These are phyloP conservation scores for Scolopax mira DNA, from an alignment of 2,113 vertebrate species.

Conservation along the genomic window DNA sequence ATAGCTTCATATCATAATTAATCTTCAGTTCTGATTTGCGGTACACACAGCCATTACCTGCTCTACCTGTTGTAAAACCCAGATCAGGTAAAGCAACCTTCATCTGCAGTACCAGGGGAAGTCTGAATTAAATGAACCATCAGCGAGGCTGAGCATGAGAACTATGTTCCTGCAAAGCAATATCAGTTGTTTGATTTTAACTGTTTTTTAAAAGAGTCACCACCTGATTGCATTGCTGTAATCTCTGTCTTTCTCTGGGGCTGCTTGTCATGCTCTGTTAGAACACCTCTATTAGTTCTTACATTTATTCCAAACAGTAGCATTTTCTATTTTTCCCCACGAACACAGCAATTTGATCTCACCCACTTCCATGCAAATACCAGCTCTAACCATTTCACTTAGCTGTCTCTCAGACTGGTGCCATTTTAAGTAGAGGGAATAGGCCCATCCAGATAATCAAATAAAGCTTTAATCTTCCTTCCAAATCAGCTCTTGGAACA, in stretches of 20 bases:
- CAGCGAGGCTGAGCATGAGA: neutral
- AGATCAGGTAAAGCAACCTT: neutral
- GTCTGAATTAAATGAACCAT: neutral
- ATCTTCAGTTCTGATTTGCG: neutral
- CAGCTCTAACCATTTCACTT: neutral
- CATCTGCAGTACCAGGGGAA: neutral
- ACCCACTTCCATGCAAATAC: neutral
- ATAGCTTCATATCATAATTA: neutral
- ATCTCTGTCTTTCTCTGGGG: neutral
- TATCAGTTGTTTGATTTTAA: neutral
- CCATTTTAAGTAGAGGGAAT: neutral
- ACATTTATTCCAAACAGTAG: neutral
- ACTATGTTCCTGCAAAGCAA: neutral
- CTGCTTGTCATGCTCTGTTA: neutral
- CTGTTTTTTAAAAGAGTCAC: neutral
- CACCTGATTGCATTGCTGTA: neutral
- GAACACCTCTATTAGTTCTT: neutral
- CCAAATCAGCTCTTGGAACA: neutral
- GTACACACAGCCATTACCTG: neutral
- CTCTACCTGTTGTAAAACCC: neutral
- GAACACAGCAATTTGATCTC: neutral
- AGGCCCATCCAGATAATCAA: neutral
- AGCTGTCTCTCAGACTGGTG: neutral
- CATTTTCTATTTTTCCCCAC: neutral
- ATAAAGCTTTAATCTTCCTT: neutral